These are phyloP conservation scores for Xylota sylvarum DNA, from an alignment of 2,888 invertebrate species.

Conservation along the genomic window DNA sequence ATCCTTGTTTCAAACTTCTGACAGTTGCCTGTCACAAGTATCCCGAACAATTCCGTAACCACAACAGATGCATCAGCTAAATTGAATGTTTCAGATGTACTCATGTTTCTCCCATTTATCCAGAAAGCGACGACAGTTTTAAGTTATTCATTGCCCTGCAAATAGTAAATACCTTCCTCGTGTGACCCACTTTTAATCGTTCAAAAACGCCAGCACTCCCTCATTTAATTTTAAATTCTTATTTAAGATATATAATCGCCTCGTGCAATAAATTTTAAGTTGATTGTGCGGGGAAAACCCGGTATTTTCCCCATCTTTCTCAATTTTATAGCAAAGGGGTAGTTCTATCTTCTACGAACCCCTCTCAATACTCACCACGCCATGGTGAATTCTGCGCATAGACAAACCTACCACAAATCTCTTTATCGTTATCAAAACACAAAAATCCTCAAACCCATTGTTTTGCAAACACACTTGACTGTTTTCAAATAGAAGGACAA, in stretches of 20 bases:
- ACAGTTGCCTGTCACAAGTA: no score
- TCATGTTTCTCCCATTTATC: background rate
- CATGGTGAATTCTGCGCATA: slow-evolving; percentile 41
- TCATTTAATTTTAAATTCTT: slow-evolving; percentile 35
- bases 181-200: slow-evolving; percentile 44
- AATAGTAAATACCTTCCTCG: slow-evolving; percentile 13
- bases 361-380: background rate
- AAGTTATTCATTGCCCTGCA: slow-evolving; percentile 17
- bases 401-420: slow-evolving; percentile 25
- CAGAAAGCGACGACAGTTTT: background rate
- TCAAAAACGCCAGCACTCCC: slow-evolving; percentile 11
- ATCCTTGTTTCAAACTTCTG: no score
- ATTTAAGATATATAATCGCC: slow-evolving; percentile 14
- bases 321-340: slow-evolving; percentile 66
- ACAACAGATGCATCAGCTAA: no score
- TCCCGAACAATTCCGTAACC: no score
- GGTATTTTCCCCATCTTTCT: slow-evolving; percentile 21
- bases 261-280: slow-evolving; percentile 16
- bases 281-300: slow-evolving; percentile 2
- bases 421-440: slow-evolving; percentile 56
- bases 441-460: slow-evolving; percentile 30
- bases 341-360: background rate
- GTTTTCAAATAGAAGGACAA: slow-evolving; percentile 5
- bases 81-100: no score
- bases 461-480: slow-evolving; percentile 34